phyloP scores from a whole-genome alignment of 2,888 invertebrate species.

The Drosophila nr. perissopoda region DNA sequence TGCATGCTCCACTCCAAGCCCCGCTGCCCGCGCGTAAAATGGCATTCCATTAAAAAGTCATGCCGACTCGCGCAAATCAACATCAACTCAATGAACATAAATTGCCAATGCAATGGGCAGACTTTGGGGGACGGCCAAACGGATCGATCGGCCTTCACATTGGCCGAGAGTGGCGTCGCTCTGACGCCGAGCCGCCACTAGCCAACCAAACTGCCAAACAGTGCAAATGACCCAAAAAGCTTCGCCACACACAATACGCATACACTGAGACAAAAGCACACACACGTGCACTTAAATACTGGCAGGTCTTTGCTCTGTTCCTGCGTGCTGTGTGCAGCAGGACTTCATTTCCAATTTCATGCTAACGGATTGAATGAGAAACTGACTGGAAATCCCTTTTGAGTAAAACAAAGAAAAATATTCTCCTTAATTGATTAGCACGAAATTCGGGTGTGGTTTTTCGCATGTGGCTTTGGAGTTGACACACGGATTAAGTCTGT shows the following conservation, averaged over 20 bases:
- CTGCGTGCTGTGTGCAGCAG: conserved; percentile 18
- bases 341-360: conserved; percentile 14
- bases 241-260: conserved; percentile 9
- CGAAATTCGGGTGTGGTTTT: not conserved
- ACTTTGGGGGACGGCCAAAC: conserved; percentile 25
- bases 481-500: not conserved
- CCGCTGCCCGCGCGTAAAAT: conserved; percentile 46
- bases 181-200: conserved; percentile 28
- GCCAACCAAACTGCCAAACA: conserved; percentile 31
- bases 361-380: not conserved
- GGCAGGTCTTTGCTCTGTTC: conserved; percentile 38
- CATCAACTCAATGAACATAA: conserved; percentile 78
- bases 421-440: not conserved
- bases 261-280: not conserved
- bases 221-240: conserved; percentile 58
- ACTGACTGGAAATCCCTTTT: conserved; percentile 2
- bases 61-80: conserved; percentile 73
- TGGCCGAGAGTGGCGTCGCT: conserved; percentile 60
- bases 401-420: not conserved
- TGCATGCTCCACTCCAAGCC: conserved; percentile 17
- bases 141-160: conserved; percentile 78
- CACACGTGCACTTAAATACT: conserved; percentile 5
- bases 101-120: conserved; percentile 53
- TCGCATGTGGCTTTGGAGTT: not conserved
- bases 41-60: conserved; percentile 76